These are phyloP conservation scores for Sylvicola cinctus DNA, from an alignment of 2,888 invertebrate genomes.

Conservation along the genomic window DNA sequence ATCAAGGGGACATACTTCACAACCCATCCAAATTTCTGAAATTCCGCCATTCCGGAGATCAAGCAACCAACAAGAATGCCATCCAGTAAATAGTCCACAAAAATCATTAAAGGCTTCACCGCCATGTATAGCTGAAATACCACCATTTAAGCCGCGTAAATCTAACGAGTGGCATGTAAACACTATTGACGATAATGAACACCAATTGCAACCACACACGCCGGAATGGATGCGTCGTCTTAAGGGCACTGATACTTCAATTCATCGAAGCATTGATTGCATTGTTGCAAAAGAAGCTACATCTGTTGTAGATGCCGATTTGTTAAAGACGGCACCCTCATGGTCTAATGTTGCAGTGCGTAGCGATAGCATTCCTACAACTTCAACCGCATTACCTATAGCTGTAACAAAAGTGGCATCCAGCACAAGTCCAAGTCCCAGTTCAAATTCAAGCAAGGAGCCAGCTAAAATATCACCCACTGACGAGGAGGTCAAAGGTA, in stretches of 20 bases:
- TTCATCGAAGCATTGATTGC: constrained; percentile 63
- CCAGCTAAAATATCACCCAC: constrained; percentile 15
- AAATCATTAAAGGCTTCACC: constrained; percentile 10
- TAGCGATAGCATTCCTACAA: constrained; percentile 16
- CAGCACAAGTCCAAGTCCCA: constrained; percentile 9
- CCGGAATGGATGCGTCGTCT: constrained; percentile 45
- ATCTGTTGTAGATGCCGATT: constrained; percentile 2
- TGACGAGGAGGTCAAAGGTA: constrained; percentile 38
- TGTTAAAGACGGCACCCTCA: constrained; percentile 32
- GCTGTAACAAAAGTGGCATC: constrained; percentile 8
- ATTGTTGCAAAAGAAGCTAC: constrained; percentile 29
- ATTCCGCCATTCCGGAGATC: constrained; percentile 26
- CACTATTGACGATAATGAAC: constrained; percentile 11
- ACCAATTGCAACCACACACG: constrained; percentile 16
- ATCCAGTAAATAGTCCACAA: constrained; percentile 5
- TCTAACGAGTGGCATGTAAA: constrained; percentile 30
- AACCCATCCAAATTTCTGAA: constrained; percentile 22
- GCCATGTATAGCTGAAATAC: constrained; percentile 28
- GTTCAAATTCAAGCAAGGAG: constrained; percentile 11
- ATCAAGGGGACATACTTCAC: no score
- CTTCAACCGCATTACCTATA: constrained; percentile 15
- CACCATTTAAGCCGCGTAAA: constrained; percentile 33
- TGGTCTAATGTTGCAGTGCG: constrained; percentile 27
- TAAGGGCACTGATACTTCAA: constrained; percentile 30
- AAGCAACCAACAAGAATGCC: constrained; percentile 9